phyloP scores from a whole-genome alignment of 1,140 invertebrate genomes.

The Rhizoglyphus robini region DNA sequence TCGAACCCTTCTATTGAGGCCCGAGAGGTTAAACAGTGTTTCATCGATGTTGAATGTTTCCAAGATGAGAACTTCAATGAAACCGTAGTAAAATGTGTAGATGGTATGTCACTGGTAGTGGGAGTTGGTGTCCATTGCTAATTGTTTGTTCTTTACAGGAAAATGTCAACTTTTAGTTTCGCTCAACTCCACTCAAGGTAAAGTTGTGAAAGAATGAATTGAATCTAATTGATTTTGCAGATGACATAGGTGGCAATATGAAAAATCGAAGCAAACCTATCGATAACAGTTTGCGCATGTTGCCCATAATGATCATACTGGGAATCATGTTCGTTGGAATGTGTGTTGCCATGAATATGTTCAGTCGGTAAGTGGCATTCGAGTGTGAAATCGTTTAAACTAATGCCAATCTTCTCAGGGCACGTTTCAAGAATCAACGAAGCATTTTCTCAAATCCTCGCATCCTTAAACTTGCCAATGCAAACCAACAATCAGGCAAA shows the following conservation, averaged over 20 bases:
- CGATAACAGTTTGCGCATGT: conserved; percentile 42
- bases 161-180: not conserved
- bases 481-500: not conserved
- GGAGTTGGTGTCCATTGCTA: too few species aligned
- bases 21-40: too few species aligned
- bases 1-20: too few species aligned
- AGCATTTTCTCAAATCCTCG: conserved; percentile 8
- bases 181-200: not conserved
- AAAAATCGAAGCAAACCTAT: not conserved
- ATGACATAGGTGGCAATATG: too few species aligned
- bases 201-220: not conserved
- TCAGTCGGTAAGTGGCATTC: conserved; percentile 61
- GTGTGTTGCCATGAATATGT: conserved; percentile 75
- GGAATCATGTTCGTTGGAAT: conserved; percentile 86
- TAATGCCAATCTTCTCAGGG: not conserved
- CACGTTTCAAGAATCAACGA: not conserved
- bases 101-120: too few species aligned
- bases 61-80: not conserved
- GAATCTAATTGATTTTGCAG: not conserved
- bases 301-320: conserved; percentile 72
- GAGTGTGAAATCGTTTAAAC: not conserved
- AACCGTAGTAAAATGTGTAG: not conserved
- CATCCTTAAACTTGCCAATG: not conserved
- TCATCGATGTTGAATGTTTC: not conserved
- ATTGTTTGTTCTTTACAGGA: not conserved